Evolutionary conservation across 2,888 invertebrate species (phyloP), one percentile per base, ranked within the genome.

Genomic region (Lasioglossum zephyrum): DNA sequence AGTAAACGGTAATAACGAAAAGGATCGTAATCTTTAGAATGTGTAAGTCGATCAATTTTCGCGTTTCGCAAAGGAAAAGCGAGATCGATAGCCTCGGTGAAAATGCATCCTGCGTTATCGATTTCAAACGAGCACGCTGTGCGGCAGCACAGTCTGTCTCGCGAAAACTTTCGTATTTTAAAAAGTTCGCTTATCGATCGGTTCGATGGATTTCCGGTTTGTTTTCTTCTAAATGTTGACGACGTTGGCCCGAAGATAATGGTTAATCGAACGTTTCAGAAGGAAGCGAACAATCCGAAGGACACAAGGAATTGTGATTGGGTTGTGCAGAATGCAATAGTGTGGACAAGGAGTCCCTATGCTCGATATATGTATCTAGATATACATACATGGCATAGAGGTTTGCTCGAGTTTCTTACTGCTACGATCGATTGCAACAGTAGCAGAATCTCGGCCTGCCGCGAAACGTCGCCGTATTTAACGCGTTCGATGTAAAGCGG

Each of bases 181-280:
- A 85, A 86, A 89, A 80, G 84, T 86, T 82, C 77, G 69, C 79
- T 81, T 82, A 90, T 90, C 90, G 89, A 90, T 84, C 85, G 16
- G 72, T 82, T 85, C 77, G 73, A 87, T 84, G 72, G 87, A 87
- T 87, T 87, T 84, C 87, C 81, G 74, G 84, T 81, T 66, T 49
- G 81, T 41, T 49, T 49, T 9, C 13, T 53, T 18, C 77, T 1
- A 13, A 39, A 73, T 60, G 70, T 11, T 36, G 13, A 18, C 4
- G 39, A 53, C 41, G n/a, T 16, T 18, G 31, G 72, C 26, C 4
- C 3, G 22, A 36, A 60, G 41, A 26, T 18, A 22, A 31, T 13
- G 70, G n/a, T 16, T 22, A 26, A 31, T 41, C 0, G 5, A 18
- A 73, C 22, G 22, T 9, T 26, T 11, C 13, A 4, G 16, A 69